phyloP scores from a whole-genome alignment of 1,140 invertebrate species.

The Carposina sasakii region DNA sequence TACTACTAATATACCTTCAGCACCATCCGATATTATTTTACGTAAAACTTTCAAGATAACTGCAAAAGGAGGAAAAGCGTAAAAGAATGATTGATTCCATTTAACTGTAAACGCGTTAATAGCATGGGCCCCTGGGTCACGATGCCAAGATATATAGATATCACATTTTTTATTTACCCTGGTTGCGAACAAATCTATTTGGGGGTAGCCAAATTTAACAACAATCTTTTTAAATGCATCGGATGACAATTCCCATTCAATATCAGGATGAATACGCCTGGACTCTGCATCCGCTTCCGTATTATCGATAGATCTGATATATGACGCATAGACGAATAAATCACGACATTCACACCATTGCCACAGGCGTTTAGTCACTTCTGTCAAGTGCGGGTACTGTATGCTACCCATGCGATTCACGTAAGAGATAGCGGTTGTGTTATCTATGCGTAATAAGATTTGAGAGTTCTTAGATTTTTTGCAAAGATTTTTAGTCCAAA shows the following conservation, averaged over 20 bases:
- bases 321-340: conserved; percentile 8
- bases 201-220: neutral
- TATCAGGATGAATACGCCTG: conserved; percentile 6
- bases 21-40: conserved; percentile 22
- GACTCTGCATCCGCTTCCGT: conserved; percentile 11
- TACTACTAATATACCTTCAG: conserved; percentile 27
- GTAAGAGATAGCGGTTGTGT: conserved; percentile 10
- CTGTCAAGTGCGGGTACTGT: conserved; percentile 5
- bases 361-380: conserved; percentile 6
- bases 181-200: conserved; percentile 12
- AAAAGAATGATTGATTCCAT: conserved; percentile 3
- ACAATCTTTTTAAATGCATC: conserved; percentile 4
- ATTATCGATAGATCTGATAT: conserved; percentile 13
- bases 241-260: conserved; percentile 5
- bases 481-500: conserved; percentile 7
- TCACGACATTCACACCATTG: conserved; percentile 11
- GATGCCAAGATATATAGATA: conserved; percentile 12
- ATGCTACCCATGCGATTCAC: conserved; percentile 6
- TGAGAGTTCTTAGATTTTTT: conserved; percentile 1
- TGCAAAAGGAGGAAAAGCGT: conserved; percentile 20
- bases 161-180: conserved; percentile 11
- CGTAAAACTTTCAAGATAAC: conserved; percentile 12
- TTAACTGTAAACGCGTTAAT: conserved; percentile 11
- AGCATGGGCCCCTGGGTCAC: conserved; percentile 9
- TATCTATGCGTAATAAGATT: conserved; percentile 23